A percentile compares a stretch with the other conserved stretches of the same genome.
phyloP scores from a whole-genome alignment of 2,888 invertebrate species.

The Antitype chi region DNA sequence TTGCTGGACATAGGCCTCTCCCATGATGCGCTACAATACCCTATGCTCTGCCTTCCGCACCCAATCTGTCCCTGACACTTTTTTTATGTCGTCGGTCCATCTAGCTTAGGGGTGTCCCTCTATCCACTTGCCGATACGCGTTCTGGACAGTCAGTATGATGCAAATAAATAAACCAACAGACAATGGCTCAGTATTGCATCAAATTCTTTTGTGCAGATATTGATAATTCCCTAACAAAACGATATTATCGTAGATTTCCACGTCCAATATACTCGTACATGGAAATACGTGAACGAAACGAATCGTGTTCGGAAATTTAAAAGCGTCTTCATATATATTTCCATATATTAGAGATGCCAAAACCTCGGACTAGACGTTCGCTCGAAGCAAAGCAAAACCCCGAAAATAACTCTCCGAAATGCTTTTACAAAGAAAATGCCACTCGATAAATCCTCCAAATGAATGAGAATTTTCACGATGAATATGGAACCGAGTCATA shows the following conservation, averaged over 20 bases:
- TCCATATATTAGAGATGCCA: background rate
- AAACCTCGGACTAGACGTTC: background rate
- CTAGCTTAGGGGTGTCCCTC: too few relatives aligned
- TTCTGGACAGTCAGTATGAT: background rate
- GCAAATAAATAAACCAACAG: background rate
- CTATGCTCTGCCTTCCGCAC: too few relatives aligned
- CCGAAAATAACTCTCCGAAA: background rate
- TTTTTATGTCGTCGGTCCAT: too few relatives aligned
- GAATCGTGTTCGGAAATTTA: background rate
- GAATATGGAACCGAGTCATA: constrained; percentile 21
- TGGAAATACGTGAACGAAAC: background rate
- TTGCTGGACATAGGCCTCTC: too few relatives aligned
- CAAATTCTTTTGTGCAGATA: background rate
- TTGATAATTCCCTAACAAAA: background rate
- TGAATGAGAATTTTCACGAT: constrained; percentile 24
- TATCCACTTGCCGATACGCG: too few relatives aligned
- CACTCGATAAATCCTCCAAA: constrained; percentile 6
- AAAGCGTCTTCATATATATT: background rate
- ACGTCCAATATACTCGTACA: background rate
- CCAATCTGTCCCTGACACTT: too few relatives aligned
- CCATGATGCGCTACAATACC: too few relatives aligned
- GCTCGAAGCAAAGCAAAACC: background rate
- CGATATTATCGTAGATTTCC: background rate
- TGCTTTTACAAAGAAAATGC: background rate
- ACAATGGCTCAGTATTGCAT: background rate